phyloP scores from a whole-genome alignment of 2,888 invertebrate species.

The Lithophane leautieri region DNA sequence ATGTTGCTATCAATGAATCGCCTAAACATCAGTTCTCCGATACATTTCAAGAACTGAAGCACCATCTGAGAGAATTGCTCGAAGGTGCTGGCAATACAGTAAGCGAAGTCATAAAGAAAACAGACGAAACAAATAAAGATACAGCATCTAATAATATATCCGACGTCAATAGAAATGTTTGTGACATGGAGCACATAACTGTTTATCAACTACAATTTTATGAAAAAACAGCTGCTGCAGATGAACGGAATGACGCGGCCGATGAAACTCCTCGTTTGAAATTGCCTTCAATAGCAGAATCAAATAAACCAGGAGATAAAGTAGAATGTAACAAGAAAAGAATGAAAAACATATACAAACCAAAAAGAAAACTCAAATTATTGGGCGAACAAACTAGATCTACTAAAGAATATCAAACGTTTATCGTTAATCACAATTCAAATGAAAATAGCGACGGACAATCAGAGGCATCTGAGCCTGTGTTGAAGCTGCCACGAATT shows the following conservation, averaged over 20 bases:
- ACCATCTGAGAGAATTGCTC: constrained; percentile 80
- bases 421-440: constrained; percentile 77
- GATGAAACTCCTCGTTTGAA: constrained; percentile 70
- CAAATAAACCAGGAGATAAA: constrained; percentile 77
- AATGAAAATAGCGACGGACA: constrained; percentile 80
- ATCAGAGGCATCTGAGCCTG: constrained; percentile 82
- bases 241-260: constrained; percentile 38
- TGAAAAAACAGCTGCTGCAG: constrained; percentile 66
- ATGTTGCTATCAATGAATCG: constrained; percentile 44
- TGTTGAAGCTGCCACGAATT: constrained; percentile 86
- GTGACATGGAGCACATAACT: constrained; percentile 86
- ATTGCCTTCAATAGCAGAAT: constrained; percentile 82
- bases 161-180: constrained; percentile 71
- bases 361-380: constrained; percentile 78
- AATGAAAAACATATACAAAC: constrained; percentile 77
- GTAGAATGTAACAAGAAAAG: constrained; percentile 74
- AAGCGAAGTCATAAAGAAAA: constrained; percentile 60
- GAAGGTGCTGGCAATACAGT: constrained; percentile 71
- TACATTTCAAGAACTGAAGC: constrained; percentile 81
- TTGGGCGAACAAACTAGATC: constrained; percentile 78
- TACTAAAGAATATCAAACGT: constrained; percentile 80
- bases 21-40: constrained; percentile 78
- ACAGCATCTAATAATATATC: constrained; percentile 32
- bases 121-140: constrained; percentile 61
- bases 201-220: constrained; percentile 81